These are phyloP conservation scores for Scomber scombrus DNA, from an alignment of 2,113 vertebrate genomes.

Conservation along the genomic window DNA sequence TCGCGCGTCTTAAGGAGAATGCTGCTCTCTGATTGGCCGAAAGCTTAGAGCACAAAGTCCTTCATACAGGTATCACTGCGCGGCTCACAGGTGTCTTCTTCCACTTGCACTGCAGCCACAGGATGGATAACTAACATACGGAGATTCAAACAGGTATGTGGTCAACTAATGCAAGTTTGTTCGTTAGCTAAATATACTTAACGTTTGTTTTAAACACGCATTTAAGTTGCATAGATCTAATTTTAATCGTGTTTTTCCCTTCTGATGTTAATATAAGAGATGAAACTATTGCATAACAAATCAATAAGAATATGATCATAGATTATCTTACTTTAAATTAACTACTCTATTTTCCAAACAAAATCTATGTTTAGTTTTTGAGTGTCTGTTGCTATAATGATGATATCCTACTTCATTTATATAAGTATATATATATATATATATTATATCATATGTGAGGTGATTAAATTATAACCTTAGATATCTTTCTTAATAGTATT, in stretches of 20 bases:
- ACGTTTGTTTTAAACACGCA: no score
- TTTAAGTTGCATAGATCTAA: no score
- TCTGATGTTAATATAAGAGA: background rate
- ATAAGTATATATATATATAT: no score
- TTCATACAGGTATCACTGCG: constrained; percentile 42
- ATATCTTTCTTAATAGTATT: no score
- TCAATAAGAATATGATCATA: background rate
- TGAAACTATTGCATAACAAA: no score
- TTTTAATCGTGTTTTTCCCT: no score
- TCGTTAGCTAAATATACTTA: background rate
- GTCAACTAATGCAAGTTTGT: no score
- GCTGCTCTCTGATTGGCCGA: constrained; percentile 67
- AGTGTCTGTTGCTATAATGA: no score
- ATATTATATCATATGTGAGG: no score
- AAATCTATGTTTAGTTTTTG: no score
- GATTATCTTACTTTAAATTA: background rate
- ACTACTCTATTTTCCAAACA: background rate
- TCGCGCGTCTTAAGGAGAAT: constrained; percentile 26
- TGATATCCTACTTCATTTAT: no score
- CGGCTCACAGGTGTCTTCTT: background rate
- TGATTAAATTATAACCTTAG: no score
- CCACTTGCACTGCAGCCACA: background rate
- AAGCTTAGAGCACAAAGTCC: constrained; percentile 60
- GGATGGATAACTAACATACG: background rate
- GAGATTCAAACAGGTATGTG: constrained; percentile 46